phyloP scores from a whole-genome alignment of 2,888 invertebrate species.

The Orthonychiurus folsomi region DNA sequence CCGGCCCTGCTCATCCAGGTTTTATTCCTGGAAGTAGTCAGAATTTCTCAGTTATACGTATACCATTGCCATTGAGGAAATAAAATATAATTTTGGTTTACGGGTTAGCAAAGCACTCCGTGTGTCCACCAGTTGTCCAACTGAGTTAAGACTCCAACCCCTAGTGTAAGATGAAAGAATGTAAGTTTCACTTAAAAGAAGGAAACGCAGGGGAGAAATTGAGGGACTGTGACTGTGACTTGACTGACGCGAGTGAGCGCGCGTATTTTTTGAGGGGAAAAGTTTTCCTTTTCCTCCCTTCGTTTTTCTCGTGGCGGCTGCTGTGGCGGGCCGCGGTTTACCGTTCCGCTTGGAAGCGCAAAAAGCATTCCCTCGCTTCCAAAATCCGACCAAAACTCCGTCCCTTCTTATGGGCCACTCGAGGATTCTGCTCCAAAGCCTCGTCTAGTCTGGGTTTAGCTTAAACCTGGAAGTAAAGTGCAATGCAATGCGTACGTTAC shows the following conservation, averaged over 20 bases:
- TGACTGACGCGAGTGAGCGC: background rate
- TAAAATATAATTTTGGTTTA: background rate
- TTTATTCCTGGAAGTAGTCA: no score
- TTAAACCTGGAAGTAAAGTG: no score
- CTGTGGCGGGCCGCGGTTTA: background rate
- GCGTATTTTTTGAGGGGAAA: background rate
- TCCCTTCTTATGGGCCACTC: slow-evolving; percentile 25
- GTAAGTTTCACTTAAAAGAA: background rate
- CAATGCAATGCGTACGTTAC: no score
- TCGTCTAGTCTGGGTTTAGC: no score
- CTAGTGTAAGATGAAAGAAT: background rate
- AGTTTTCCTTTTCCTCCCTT: background rate
- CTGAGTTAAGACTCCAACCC: no score
- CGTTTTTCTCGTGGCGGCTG: background rate
- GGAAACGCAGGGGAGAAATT: background rate
- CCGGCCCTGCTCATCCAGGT: no score
- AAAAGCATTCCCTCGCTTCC: slow-evolving; percentile 28
- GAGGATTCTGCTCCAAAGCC: slow-evolving; percentile 44
- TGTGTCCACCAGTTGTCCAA: no score
- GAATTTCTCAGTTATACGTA: no score
- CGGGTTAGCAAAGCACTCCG: no score
- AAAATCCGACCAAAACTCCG: no score
- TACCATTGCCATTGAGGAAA: no score
- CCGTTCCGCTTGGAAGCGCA: slow-evolving; percentile 29
- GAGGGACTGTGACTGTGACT: no score